These are phyloP conservation scores for Alcis repandata DNA, from an alignment of 2,888 invertebrate genomes.

Conservation along the genomic window DNA sequence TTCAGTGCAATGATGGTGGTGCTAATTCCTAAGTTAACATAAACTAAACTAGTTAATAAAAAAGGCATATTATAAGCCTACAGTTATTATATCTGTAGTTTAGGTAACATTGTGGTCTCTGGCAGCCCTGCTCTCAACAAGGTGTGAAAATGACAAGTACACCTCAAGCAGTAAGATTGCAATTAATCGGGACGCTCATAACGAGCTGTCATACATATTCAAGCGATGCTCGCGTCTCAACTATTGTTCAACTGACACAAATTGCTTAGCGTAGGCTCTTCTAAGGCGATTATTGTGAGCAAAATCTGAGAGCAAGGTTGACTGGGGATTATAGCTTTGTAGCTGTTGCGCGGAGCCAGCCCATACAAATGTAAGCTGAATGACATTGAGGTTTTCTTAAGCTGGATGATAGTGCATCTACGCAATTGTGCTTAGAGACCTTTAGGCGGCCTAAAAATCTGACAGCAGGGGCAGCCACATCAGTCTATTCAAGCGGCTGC, in stretches of 20 bases:
- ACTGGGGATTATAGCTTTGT: constrained; percentile 18
- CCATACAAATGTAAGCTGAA: neutral
- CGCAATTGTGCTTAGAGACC: neutral
- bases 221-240: constrained; percentile 71
- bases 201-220: constrained; percentile 79
- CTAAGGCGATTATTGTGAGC: constrained; percentile 62
- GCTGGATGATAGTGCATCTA: neutral
- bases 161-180: constrained; percentile 60
- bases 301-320: constrained; percentile 69
- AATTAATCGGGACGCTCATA: constrained; percentile 75
- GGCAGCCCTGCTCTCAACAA: constrained; percentile 67
- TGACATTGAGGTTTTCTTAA: neutral
- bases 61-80: too few species aligned
- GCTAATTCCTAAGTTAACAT: too few species aligned
- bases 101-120: too few species aligned
- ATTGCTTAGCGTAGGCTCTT: constrained; percentile 74
- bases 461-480: too few species aligned
- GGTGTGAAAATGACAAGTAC: constrained; percentile 79
- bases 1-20: too few species aligned
- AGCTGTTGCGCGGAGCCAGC: neutral
- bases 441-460: too few species aligned
- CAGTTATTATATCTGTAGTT: too few species aligned
- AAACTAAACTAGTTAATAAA: too few species aligned
- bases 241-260: constrained; percentile 78
- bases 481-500: too few species aligned